A percentile compares a stretch with the other conserved stretches of the same genome.
Evolutionary conservation across 2,113 vertebrate species (phyloP).

Genomic region (Epinephelus fuscoguttatus): DNA sequence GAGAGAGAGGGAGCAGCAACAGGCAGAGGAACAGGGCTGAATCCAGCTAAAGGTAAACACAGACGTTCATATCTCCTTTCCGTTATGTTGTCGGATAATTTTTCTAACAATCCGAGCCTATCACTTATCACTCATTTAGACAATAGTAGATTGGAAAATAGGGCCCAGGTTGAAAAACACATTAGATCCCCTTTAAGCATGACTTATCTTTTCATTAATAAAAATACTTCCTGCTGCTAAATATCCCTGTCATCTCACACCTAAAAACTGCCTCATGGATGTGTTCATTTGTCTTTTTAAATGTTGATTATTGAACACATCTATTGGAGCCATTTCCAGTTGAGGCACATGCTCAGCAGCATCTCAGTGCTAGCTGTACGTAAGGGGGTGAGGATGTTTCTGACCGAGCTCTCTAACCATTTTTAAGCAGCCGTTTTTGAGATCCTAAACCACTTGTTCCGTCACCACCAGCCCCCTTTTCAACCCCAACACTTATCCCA

Average conservation of each 20-base stretch:
- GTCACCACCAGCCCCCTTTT: not conserved
- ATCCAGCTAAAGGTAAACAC: no score
- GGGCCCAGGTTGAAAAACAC: no score
- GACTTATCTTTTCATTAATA: not conserved
- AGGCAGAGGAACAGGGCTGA: no score
- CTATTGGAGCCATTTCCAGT: not conserved
- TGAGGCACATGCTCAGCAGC: not conserved
- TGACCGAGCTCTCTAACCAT: not conserved
- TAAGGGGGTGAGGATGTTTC: not conserved
- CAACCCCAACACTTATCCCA: conserved; percentile 18
- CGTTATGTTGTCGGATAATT: no score
- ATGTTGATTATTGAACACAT: conserved; percentile 7
- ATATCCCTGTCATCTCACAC: not conserved
- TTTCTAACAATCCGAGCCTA: no score
- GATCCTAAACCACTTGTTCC: conserved; percentile 8
- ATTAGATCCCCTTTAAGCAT: no score
- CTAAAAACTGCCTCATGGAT: not conserved
- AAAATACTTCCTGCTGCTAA: not conserved
- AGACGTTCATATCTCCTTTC: no score
- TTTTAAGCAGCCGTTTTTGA: conserved; percentile 13
- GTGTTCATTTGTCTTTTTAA: not conserved
- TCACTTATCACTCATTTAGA: no score
- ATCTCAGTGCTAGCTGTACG: not conserved
- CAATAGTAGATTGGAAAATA: no score
- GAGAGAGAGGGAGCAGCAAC: no score